Evolutionary conservation across 2,113 vertebrate genomes (phyloP).

Genomic region (Ifrita kowaldi): DNA sequence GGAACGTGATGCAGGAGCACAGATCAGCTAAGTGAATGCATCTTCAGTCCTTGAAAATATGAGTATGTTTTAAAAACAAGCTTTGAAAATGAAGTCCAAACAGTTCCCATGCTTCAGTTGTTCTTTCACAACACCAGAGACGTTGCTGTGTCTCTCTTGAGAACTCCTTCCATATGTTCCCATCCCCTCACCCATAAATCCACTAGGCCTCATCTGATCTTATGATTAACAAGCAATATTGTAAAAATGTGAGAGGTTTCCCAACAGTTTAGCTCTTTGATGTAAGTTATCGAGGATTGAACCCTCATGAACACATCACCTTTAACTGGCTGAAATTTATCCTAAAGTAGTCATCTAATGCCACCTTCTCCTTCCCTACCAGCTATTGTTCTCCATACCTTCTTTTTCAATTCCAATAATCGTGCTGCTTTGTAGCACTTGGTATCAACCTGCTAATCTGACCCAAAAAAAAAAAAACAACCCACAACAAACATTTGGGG

Average conservation of each 20-base stretch:
- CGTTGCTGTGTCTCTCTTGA: not conserved
- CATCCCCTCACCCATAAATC: not conserved
- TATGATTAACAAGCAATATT: not conserved
- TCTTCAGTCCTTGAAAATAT: not conserved
- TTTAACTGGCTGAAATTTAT: not conserved
- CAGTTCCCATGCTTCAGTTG: not conserved
- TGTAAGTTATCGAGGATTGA: not conserved
- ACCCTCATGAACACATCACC: not conserved
- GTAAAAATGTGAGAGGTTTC: not conserved
- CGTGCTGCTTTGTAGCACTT: not conserved
- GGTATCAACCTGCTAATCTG: not conserved
- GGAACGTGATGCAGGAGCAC: rapidly evolving
- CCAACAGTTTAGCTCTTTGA: not conserved
- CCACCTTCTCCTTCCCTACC: not conserved
- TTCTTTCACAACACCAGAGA: not conserved
- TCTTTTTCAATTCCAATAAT: not conserved
- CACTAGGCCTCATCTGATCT: not conserved
- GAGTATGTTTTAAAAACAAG: not conserved
- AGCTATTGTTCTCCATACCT: not conserved
- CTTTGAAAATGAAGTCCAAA: not conserved
- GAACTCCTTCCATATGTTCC: not conserved
- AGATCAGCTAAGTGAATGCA: not conserved
- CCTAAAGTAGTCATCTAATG: not conserved
- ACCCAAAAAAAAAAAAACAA: not conserved
- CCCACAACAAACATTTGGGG: too few relatives aligned